Percentiles rank a stretch among this genome's conserved stretches.
Conservation (phyloP, 23 tunicate species). For the Halocynthia aurantium region DNA sequence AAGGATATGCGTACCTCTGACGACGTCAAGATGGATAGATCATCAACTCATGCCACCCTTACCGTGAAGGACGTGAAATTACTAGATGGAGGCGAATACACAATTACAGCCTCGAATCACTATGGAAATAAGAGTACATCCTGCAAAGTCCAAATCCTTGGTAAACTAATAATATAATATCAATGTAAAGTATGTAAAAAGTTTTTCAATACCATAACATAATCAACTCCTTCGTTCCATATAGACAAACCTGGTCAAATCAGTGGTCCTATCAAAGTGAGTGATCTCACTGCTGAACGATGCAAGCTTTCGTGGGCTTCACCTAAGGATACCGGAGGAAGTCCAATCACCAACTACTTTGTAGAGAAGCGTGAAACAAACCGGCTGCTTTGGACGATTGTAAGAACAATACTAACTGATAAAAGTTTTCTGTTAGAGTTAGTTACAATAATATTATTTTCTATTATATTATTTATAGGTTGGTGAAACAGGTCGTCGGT, state of each 20-base stretch:
- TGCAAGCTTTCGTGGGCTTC: slow-evolving; percentile 11
- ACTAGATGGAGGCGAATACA: slow-evolving; percentile 22
- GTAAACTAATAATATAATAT: background rate
- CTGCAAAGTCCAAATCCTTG: slow-evolving; percentile 17
- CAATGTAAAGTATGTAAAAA: background rate
- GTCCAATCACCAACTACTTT: slow-evolving; percentile 23
- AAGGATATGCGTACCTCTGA: slow-evolving; percentile 17
- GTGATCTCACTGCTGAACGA: slow-evolving; percentile 7
- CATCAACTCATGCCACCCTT: slow-evolving; percentile 21
- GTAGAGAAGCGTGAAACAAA: slow-evolving; percentile 31
- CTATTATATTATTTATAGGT: background rate
- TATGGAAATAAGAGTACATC: slow-evolving; percentile 8
- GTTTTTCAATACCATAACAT: background rate
- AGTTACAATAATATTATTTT: background rate
- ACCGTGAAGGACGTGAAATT: slow-evolving; percentile 22
- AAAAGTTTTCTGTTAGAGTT: background rate
- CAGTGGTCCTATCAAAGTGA: slow-evolving; percentile 26
- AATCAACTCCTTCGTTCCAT: background rate
- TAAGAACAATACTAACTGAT: background rate
- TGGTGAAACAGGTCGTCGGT: slow-evolving; percentile 12
- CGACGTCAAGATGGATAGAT: slow-evolving; percentile 11
- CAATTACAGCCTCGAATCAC: slow-evolving; percentile 16
- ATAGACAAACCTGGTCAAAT: slow-evolving; percentile 17
- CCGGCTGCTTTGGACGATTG: slow-evolving; percentile 20
- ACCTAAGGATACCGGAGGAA: slow-evolving; percentile 17